phyloP scores from a whole-genome alignment of 2,797 vertebrate genomes.

The Triplophysa bombifrons region DNA sequence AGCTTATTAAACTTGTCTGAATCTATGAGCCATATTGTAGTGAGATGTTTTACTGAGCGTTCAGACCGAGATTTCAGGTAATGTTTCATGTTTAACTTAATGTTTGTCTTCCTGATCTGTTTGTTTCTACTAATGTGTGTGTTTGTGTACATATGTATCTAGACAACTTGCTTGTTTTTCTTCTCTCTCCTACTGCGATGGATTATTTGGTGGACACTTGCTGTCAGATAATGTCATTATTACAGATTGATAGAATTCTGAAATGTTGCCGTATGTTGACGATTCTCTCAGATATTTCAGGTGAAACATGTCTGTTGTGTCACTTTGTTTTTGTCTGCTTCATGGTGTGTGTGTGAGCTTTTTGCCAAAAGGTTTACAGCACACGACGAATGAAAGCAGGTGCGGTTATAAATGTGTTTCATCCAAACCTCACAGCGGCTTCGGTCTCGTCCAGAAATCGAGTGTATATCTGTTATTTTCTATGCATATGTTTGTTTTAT shows the following conservation, averaged over 20 bases:
- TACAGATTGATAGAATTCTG: not conserved
- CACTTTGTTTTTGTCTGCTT: not conserved
- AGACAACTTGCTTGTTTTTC: constrained; percentile 15
- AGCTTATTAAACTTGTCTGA: constrained; percentile 34
- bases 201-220: not conserved
- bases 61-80: constrained; percentile 37
- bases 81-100: constrained; percentile 17
- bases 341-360: constrained; percentile 2
- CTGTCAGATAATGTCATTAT: not conserved
- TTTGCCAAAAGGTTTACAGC: not conserved
- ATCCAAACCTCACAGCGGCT: constrained; percentile 54
- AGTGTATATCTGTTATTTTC: constrained; percentile 65
- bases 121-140: not conserved
- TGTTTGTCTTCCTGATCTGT: constrained; percentile 63
- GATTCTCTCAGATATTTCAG: not conserved
- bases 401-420: constrained; percentile 1
- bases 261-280: not conserved
- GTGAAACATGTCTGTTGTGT: not conserved
- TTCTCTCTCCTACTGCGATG: not conserved
- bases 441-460: constrained; percentile 61
- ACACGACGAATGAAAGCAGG: not conserved
- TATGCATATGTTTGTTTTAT: constrained; percentile 79
- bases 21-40: constrained; percentile 54
- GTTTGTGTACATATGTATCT: constrained; percentile 27
- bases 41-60: constrained; percentile 29